Evolutionary conservation across 37 sponge, comb jelly and placozoan genomes (phyloP), one percentile per base, ranked within the genome.

Genomic region (Oscarella lobularis): DNA sequence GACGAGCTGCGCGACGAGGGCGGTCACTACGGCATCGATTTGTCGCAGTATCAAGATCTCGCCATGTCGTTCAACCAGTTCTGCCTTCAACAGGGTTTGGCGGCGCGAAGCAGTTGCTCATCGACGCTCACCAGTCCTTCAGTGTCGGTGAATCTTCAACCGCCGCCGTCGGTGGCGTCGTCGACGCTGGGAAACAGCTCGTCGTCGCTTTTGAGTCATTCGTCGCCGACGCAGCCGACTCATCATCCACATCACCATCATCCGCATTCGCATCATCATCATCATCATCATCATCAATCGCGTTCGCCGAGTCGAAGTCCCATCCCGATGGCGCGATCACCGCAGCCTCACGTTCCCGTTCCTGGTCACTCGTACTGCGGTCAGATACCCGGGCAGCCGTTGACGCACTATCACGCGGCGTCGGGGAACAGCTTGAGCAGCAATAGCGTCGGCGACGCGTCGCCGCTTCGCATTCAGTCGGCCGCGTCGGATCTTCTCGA

Each of bases 11-110:
- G 81, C 31, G 88, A 80, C 35, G 84, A 84, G 32, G 74, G 71
- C 14, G 77, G 79, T 36, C 76, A 77, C 66, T 80, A 81, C 39
- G 88, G 88, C 4, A 38, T 87, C 38, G 84, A 87, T 34, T 65
- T 75, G 2, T 73, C 76, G n/a, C 2, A 67, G 27, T 87, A 79
- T 39, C 67, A 75, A 0, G 70, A 73, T 1, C 66, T 83, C 14
- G 36, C 75, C 33, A 32, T 66, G 1, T 87, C 88, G 32, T 87
- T 87, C 73, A 83, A 76, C 81, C 81, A 83, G 66, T 87, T 87
- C 36, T 39, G 83, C 3, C 37, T 74, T 2, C 84, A 83, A 33
- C 77, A 83, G 5, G 76, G 74, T 66, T 41, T 55, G 60, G 67
- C 41, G 39, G 73, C 77, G 29, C 9, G 76, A 32, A 69, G 75